Evolutionary conservation across 2,113 vertebrate species (phyloP), one percentile per base, ranked within the genome.

Genomic region (Grammomys dolichurus): DNA sequence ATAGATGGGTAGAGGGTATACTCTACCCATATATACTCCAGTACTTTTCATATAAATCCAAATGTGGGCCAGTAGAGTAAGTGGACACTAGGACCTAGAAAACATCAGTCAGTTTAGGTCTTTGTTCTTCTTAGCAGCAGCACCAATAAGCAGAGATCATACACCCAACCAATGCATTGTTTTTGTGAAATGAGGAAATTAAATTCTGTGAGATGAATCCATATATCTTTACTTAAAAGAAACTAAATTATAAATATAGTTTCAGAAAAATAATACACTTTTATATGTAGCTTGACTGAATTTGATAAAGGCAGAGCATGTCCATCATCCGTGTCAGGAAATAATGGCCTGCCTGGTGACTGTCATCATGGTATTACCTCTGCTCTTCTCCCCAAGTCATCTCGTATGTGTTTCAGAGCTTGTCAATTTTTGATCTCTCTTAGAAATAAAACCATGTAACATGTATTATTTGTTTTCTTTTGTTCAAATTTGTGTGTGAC

Each of bases 1-100:
- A 7, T 26, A 5, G 26, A 4, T 31, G n/a, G 28, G 31, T 43
- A 28, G 76, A 36, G 14, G 43, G 17, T 19, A n/a, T n/a, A n/a
- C n/a, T n/a, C n/a, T n/a, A n/a, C n/a, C n/a, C n/a, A n/a, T n/a
- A 19, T 2, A 40, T 20, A 26, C 5, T 2, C 31, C 16, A 6
- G 33, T 16, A 8, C 56, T 36, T 94, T 73, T 24, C 17, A 58
- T 46, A 5, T 28, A 22, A 65, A 36, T 11, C 10, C 31, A 19
- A 58, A 48, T 76, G 31, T 60, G 26, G 12, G 31, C 8, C 46
- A 7, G 16, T 5, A 43, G 28, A n/a, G 36, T 17, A 54, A 19
- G 2, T 40, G n/a, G 16, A 70, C 1, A 6, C 1, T 20, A 31
- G 20, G 12, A n/a, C 17, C 28, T 54, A 33, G 81, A 70, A 80